phyloP scores from a whole-genome alignment of 1,140 invertebrate species.

The Drosophila varians region DNA sequence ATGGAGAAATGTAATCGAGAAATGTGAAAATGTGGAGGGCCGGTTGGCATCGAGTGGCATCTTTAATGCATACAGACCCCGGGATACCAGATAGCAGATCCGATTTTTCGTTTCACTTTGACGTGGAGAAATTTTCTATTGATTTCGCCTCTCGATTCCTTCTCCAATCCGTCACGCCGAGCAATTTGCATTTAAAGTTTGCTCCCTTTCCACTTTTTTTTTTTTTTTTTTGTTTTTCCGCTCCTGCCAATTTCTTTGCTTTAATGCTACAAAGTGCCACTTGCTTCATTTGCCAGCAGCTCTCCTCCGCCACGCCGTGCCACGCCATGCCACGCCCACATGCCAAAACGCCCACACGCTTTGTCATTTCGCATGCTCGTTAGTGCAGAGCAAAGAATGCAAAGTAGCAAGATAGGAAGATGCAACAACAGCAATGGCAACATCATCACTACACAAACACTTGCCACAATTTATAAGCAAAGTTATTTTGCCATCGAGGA shows the following conservation, averaged over 20 bases:
- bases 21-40: not conserved
- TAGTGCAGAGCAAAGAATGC: conserved; percentile 74
- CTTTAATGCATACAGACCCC: not conserved
- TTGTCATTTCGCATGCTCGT: conserved; percentile 81
- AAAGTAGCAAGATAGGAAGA: conserved; percentile 64
- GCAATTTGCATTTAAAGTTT: conserved; percentile 77
- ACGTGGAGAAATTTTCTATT: conserved; percentile 77
- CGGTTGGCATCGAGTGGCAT: conserved; percentile 4
- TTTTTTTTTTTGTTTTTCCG: not conserved
- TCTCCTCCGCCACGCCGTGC: not conserved
- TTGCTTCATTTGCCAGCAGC: conserved; percentile 46
- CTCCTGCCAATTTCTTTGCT: conserved; percentile 40
- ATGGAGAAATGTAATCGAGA: not conserved
- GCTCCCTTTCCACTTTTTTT: too few relatives aligned
- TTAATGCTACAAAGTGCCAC: conserved; percentile 75
- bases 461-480: conserved; percentile 80
- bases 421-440: conserved; percentile 30
- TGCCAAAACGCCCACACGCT: conserved; percentile 49
- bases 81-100: not conserved
- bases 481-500: conserved; percentile 61
- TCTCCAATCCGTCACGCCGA: conserved; percentile 29
- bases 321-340: conserved; percentile 31
- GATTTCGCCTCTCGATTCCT: conserved; percentile 45
- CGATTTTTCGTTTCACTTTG: conserved; percentile 56
- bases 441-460: conserved; percentile 65